Evolutionary conservation across 2,113 vertebrate genomes (phyloP), one percentile per base, ranked within the genome.

Genomic region (Cyanoramphus novaezelandiae): DNA sequence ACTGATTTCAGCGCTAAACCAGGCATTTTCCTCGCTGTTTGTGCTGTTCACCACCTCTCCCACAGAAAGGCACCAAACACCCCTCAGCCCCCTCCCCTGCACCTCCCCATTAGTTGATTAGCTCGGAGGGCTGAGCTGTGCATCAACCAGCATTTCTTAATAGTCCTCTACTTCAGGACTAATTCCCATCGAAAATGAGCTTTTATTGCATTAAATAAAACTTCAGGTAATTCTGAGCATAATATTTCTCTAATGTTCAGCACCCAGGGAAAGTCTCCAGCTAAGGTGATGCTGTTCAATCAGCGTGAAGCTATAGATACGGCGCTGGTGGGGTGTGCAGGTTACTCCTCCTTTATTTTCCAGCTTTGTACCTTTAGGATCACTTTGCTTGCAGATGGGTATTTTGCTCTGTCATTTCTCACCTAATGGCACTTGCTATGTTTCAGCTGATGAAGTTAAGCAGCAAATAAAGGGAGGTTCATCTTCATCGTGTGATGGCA

Each of bases 381-480:
- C 52, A 15, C 75, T 97, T 94, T 69, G 49, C 76, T 90, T 44
- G 70, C 72, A 90, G 84, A 4, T 29, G 4, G 77, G 33, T 10
- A 1, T 88, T 84, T 62, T 15, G 9, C 81, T 81, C 82, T 79
- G 62, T 72, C 29, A 86, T 98, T 98, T 98, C 97, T 80, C 91
- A 96, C 97, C 97, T 97, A 95, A 98, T 91, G 80, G 96, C 94
- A 83, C 90, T 71, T 28, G 83, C 96, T 69, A 59, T 97, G 97
- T 97, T 98, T 95, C 95, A 97, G 96, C 50, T 18, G 92, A 96
- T 69, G 90, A 90, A 97, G 96, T 93, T 80, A 96, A 98, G 97
- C 90, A 96, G 98, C 95, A 98, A 98, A 98, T 92, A 97, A 98
- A 98, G 95, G 39, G 72, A 59, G 46, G 69, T 96, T 98, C 88